These are phyloP conservation scores for Bucorvus abyssinicus DNA, from an alignment of 2,797 vertebrate genomes.

Conservation along the genomic window DNA sequence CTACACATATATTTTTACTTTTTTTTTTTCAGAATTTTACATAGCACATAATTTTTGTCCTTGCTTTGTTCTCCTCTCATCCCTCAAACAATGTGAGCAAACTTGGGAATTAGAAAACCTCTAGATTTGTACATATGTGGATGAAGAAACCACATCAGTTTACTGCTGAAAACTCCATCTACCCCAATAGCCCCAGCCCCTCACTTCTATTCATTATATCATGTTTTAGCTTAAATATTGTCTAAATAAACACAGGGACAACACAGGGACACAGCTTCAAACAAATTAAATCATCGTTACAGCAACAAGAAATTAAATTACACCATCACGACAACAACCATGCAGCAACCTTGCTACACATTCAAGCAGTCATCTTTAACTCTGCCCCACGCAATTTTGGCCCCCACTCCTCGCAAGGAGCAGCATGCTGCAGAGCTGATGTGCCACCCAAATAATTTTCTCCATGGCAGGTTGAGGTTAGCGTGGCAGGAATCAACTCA, in stretches of 20 bases:
- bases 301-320: not conserved
- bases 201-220: not conserved
- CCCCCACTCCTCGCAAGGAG: not conserved
- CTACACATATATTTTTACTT: not conserved
- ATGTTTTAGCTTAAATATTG: not conserved
- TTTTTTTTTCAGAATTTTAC: not conserved
- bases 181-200: not conserved
- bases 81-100: not conserved
- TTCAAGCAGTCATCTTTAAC: not conserved
- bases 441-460: not conserved
- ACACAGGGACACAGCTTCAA: not conserved
- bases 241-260: not conserved
- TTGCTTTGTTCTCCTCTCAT: not conserved
- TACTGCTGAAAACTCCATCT: not conserved
- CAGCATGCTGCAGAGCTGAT: not conserved
- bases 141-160: not conserved
- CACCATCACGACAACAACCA: not conserved
- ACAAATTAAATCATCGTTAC: not conserved
- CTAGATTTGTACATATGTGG: not conserved
- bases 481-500: accelerated
- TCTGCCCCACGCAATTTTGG: accelerated
- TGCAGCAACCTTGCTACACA: not conserved
- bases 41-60: not conserved
- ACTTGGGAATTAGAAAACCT: not conserved
- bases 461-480: not conserved